A percentile compares a stretch with the other conserved stretches of the same genome.
These are phyloP conservation scores for Tolmerus cingulatus DNA, from an alignment of 2,888 invertebrate genomes.

Conservation along the genomic window DNA sequence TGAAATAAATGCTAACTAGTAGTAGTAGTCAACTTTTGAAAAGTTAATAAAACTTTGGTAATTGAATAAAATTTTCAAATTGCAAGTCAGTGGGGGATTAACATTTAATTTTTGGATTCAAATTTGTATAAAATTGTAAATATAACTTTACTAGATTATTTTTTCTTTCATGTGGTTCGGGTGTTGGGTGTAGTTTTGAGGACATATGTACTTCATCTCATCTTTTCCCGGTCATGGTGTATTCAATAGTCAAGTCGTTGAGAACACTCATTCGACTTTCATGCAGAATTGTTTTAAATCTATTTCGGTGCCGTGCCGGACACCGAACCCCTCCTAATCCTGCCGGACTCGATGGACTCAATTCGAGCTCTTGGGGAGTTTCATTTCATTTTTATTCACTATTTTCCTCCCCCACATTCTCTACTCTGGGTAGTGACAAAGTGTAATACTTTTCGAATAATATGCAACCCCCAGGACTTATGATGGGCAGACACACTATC, in stretches of 20 bases:
- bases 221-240: neutral
- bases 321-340: neutral
- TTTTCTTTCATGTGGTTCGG: neutral
- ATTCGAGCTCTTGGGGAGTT: neutral
- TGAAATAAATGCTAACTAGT: no score
- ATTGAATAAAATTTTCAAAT: no score
- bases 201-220: neutral
- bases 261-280: neutral
- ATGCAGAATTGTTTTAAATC: slow-evolving; percentile 23
- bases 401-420: neutral
- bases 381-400: neutral
- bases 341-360: neutral
- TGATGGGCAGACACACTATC: slow-evolving; percentile 14
- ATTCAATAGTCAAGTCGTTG: slow-evolving; percentile 17
- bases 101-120: no score
- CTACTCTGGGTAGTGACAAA: neutral
- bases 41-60: no score
- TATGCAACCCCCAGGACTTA: slow-evolving; percentile 24
- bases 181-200: neutral
- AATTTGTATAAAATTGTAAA: no score
- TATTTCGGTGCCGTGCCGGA: neutral
- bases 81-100: no score
- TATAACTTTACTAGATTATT: no score
- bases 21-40: no score
- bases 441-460: slow-evolving; percentile 26